phyloP scores from a whole-genome alignment of 2,888 invertebrate species.

The Agrochola litura region DNA sequence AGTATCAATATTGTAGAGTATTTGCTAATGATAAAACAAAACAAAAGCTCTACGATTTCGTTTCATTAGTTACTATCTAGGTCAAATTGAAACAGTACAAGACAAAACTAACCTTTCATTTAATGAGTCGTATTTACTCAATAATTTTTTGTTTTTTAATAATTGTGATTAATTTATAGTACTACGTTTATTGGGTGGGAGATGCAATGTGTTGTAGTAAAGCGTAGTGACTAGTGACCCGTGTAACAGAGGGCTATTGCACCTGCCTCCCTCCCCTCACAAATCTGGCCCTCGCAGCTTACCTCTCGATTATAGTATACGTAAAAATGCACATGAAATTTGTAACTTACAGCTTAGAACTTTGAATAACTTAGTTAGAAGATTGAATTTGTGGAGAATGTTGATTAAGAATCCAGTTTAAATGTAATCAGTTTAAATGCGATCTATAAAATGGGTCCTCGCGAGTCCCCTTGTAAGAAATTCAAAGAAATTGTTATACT shows the following conservation, averaged over 20 bases:
- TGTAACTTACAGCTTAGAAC: conserved; percentile 2
- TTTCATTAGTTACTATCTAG: background rate
- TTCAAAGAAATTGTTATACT: no score
- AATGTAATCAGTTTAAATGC: background rate
- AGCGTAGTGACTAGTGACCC: conserved; percentile 76
- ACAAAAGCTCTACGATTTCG: background rate
- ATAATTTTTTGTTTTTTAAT: conserved; percentile 12
- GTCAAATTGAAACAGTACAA: background rate
- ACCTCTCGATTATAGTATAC: conserved; percentile 76
- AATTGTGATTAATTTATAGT: conserved; percentile 54
- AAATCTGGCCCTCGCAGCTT: conserved; percentile 87
- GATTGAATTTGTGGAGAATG: background rate
- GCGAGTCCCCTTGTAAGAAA: no score
- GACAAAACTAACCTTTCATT: background rate
- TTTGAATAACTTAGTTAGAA: background rate
- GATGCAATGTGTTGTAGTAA: conserved; percentile 64
- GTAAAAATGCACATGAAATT: conserved; percentile 56
- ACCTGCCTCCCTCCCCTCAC: conserved; percentile 86
- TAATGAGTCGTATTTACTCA: background rate
- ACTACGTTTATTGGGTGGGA: conserved; percentile 63
- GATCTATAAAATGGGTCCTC: no score
- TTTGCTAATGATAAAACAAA: background rate
- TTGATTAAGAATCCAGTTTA: background rate
- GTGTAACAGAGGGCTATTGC: conserved; percentile 84
- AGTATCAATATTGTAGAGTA: background rate